These are phyloP conservation scores for Tragopan temminckii DNA, from an alignment of 2,797 vertebrate genomes.

Conservation along the genomic window DNA sequence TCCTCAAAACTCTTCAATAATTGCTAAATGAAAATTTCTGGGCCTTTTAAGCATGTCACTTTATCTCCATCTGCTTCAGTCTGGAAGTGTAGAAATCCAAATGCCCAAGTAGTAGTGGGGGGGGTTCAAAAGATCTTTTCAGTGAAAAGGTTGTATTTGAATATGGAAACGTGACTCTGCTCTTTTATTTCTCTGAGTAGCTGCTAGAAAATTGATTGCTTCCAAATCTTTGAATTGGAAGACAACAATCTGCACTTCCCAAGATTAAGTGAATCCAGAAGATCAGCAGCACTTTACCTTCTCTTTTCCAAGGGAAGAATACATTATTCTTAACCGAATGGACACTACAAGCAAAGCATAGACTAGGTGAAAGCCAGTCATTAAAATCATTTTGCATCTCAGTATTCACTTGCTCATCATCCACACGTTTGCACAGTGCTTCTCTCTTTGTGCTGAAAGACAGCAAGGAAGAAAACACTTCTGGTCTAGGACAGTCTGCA, in stretches of 20 bases:
- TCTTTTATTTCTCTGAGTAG: neutral
- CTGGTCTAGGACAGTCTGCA: neutral
- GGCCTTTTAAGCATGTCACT: neutral
- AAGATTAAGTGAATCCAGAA: neutral
- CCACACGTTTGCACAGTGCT: neutral
- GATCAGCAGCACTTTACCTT: neutral
- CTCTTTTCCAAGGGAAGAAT: neutral
- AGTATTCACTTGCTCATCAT: neutral
- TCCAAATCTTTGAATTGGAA: neutral
- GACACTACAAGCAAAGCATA: neutral
- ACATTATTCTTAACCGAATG: neutral
- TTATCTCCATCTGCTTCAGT: neutral
- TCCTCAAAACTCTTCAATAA: neutral
- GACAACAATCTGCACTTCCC: neutral
- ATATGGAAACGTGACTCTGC: neutral
- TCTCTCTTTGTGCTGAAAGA: neutral
- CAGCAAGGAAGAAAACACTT: neutral
- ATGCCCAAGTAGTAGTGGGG: neutral
- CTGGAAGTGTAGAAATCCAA: constrained; percentile 19
- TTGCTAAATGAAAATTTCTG: neutral
- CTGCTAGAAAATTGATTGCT: neutral
- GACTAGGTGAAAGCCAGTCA: neutral
- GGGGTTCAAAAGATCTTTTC: neutral
- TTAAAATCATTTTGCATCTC: neutral
- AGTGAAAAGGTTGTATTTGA: neutral